Conservation (phyloP, 2,797 vertebrate genomes). For the Enteromius fasciolatus region DNA sequence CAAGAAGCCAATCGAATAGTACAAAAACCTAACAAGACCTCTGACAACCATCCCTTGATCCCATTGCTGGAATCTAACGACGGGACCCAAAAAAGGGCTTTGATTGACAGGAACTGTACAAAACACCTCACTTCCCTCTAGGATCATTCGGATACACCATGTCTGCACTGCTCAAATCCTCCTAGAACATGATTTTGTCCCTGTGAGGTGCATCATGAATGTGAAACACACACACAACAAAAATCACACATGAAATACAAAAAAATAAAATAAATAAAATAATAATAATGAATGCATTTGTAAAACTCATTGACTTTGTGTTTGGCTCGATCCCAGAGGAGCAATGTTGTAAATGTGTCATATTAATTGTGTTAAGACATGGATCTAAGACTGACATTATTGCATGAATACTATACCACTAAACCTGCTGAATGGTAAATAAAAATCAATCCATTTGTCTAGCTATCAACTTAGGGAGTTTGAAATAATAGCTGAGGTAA, state of each 20-base stretch:
- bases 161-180: slow-evolving; percentile 19
- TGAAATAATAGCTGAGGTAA: background rate
- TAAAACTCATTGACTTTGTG: slow-evolving; percentile 27
- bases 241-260: slow-evolving; percentile 3
- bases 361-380: slow-evolving; percentile 16
- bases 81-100: background rate
- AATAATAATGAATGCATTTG: background rate
- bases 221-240: background rate
- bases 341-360: background rate
- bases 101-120: slow-evolving; percentile 21
- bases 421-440: background rate
- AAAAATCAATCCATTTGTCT: background rate
- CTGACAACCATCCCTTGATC: slow-evolving; percentile 24
- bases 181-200: slow-evolving; percentile 36
- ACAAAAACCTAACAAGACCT: slow-evolving; percentile 31
- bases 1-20: slow-evolving; percentile 35
- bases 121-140: background rate
- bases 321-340: slow-evolving; percentile 17
- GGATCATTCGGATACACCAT: slow-evolving; percentile 39
- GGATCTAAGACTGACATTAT: slow-evolving; percentile 10
- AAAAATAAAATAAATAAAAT: background rate
- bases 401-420: background rate
- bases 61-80: slow-evolving; percentile 18
- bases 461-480: background rate
- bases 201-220: slow-evolving; percentile 33